Conservation (phyloP, 2,113 vertebrate genomes). For the Chauna torquata region DNA sequence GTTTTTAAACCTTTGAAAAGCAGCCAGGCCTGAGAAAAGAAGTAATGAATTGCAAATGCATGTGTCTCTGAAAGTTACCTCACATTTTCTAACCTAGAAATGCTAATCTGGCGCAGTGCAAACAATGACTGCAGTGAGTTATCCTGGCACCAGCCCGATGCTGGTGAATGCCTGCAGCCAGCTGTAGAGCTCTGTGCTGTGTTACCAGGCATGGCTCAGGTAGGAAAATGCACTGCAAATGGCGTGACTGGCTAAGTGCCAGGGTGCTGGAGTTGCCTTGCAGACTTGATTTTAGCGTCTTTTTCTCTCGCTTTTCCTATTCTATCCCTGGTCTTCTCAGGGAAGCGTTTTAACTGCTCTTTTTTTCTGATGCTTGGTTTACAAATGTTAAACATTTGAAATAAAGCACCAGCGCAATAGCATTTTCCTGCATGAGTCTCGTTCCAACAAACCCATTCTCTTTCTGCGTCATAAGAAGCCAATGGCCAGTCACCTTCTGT, state of each 20-base stretch:
- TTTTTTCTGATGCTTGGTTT: neutral
- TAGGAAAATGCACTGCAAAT: neutral
- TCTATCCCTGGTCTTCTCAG: neutral
- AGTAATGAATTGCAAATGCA: slow-evolving; percentile 48
- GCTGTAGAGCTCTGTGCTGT: neutral
- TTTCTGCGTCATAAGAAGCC: neutral
- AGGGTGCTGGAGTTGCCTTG: neutral
- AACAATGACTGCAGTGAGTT: neutral
- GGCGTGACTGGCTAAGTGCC: neutral
- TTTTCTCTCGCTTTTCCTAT: neutral
- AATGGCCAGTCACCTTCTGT: neutral
- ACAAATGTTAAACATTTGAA: neutral
- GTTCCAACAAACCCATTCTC: neutral
- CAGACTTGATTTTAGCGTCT: neutral
- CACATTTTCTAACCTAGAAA: slow-evolving; percentile 3
- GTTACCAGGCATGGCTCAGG: neutral
- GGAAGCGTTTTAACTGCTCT: neutral
- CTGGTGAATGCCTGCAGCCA: neutral
- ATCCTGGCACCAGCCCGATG: neutral
- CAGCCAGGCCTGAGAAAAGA: slow-evolving; percentile 23
- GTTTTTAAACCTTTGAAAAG: slow-evolving; percentile 62
- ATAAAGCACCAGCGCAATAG: neutral
- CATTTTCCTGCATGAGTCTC: neutral
- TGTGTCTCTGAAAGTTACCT: neutral
- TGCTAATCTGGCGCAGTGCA: slow-evolving; percentile 2